phyloP scores from a whole-genome alignment of 2,797 vertebrate species.

The Dryobates pubescens region DNA sequence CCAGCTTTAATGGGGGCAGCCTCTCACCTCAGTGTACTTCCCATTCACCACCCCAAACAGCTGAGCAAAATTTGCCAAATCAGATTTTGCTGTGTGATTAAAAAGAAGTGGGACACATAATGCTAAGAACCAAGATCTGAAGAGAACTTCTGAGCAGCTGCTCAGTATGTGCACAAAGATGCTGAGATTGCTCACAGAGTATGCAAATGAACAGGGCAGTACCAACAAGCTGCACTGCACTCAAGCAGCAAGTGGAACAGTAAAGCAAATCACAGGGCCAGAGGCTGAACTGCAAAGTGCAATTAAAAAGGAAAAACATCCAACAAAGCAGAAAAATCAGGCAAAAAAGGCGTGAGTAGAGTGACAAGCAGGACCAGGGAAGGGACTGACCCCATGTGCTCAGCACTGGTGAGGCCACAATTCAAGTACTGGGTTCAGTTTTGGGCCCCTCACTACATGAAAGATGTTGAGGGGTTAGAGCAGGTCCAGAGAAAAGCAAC shows the following conservation, averaged over 20 bases:
- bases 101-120: neutral
- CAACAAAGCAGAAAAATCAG: neutral
- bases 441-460: too few species aligned
- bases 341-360: neutral
- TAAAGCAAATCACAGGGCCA: neutral
- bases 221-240: neutral
- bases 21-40: neutral
- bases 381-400: too few species aligned
- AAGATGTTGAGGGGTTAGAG: too few species aligned
- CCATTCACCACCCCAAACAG: neutral
- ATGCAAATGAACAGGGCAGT: neutral
- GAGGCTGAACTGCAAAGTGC: neutral
- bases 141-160: conserved; percentile 24
- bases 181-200: neutral
- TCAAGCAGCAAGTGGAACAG: neutral
- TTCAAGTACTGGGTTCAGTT: too few species aligned
- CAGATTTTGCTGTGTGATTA: neutral
- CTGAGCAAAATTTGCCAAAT: neutral
- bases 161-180: neutral
- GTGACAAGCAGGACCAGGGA: too few species aligned
- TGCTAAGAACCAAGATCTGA: neutral
- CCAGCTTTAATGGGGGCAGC: neutral
- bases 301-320: neutral
- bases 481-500: too few species aligned
- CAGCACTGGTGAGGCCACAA: too few species aligned